These are phyloP conservation scores for Pogoniulus pusillus DNA, from an alignment of 2,797 vertebrate genomes.

Conservation along the genomic window DNA sequence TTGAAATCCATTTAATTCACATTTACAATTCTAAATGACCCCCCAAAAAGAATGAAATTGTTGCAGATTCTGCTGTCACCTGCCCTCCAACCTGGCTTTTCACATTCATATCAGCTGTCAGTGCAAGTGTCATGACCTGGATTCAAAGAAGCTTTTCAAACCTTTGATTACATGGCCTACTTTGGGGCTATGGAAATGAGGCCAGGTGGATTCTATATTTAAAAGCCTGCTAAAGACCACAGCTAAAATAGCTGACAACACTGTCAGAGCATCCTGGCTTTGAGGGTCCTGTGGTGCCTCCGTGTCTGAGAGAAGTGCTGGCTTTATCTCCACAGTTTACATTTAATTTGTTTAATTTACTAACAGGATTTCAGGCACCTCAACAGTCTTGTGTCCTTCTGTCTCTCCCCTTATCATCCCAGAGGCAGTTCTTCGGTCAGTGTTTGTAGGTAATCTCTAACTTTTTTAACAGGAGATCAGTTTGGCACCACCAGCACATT, in stretches of 20 bases:
- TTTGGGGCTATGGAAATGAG: constrained; percentile 42
- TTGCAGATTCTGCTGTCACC: neutral
- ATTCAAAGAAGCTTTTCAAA: constrained; percentile 44
- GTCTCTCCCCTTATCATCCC: neutral
- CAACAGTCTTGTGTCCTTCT: neutral
- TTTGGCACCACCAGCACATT: neutral
- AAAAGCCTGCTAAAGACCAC: constrained; percentile 12
- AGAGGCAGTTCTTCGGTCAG: neutral
- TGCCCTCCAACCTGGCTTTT: neutral
- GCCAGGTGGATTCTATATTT: constrained; percentile 63
- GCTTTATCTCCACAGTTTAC: neutral
- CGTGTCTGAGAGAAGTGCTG: neutral
- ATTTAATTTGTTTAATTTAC: neutral
- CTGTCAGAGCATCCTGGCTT: neutral
- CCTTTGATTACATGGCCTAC: neutral
- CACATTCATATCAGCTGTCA: neutral
- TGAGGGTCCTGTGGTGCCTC: neutral
- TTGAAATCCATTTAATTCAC: neutral
- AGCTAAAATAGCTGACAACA: neutral
- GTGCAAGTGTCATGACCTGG: constrained; percentile 15
- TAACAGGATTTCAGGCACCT: neutral
- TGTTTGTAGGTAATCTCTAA: neutral
- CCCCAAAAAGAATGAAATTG: neutral
- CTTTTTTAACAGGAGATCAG: neutral
- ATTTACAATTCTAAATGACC: neutral